Base-by-base conservation (phyloP, 2,113 vertebrate species). In the Chionomys nivalis region DNA sequence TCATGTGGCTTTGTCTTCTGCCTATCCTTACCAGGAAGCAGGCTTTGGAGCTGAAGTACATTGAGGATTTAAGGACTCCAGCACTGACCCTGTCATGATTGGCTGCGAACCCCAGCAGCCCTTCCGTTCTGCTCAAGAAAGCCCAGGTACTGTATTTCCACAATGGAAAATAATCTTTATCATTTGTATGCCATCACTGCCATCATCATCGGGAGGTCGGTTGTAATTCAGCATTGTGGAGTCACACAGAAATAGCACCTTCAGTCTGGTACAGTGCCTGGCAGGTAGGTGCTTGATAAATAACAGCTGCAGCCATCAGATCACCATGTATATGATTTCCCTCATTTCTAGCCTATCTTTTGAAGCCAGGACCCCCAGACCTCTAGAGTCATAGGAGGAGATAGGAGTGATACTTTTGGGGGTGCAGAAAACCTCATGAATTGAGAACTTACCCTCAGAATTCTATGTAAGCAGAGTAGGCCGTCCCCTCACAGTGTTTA, bases 111-210 rank as follows among this genome's bases (percentile, higher is more conserved):
- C 47, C 89, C 75, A n/a, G 90, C 68, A 72, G 36, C 23, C 12
- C 49, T 73, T 92, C 36, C 42, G 31, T 66, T 89, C 75, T 72
- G 23, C 42, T 79, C 7, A 55, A 92, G 89, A 86, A 42, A 55
- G 61, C 93, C 95, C 94, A 96, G 97, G 97, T 95, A 96, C 17
- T 73, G 31, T 94, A 85, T 90, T 94, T 86, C 55, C 36, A 42
- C 49, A 61, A 47, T 55, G 63, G 55, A 44, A 42, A 21, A 44
- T 19, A 39, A 8, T 1, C 36, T 5, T 33, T 63, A 63, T 11
- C 49, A 61, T 94, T 28, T 76, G 0, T 39, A 12, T 65, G 14
- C 47, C 14, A 8, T 49, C 39, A n/a, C 73, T 31, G 42, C 52
- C 26, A 24, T 61, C 0, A 31, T 90, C 68, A 33, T 1, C 65